These are phyloP conservation scores for Nanorana parkeri DNA, from an alignment of 2,113 vertebrate genomes.

Conservation along the genomic window DNA sequence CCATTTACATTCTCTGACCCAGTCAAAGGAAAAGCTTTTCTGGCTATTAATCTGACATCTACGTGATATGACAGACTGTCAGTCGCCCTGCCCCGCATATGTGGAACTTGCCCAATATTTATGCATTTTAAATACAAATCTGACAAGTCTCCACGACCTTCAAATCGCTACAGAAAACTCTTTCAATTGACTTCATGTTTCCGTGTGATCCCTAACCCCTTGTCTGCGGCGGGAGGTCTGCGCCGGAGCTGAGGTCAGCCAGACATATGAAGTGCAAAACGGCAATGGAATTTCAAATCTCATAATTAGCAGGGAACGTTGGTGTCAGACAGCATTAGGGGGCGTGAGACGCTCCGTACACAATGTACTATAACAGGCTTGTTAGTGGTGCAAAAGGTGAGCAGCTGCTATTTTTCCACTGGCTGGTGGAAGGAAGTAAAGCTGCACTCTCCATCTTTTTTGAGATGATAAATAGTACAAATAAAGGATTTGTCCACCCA, in stretches of 20 bases:
- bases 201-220: conserved; percentile 38
- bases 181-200: conserved; percentile 45
- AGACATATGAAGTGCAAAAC: not conserved
- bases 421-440: too few species aligned
- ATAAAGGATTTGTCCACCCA: too few species aligned
- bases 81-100: not conserved
- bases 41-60: conserved; percentile 18
- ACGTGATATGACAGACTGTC: conserved; percentile 31
- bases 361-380: not conserved
- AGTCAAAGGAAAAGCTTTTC: not conserved
- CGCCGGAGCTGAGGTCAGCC: not conserved
- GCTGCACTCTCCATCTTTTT: too few species aligned
- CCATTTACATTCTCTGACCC: conserved; percentile 1
- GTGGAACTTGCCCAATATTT: conserved; percentile 25
- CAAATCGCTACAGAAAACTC: conserved; percentile 13
- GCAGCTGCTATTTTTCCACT: not conserved
- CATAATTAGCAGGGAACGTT: conserved; percentile 27
- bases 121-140: conserved; percentile 5
- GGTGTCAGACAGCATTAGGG: conserved; percentile 18
- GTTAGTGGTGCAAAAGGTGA: not conserved
- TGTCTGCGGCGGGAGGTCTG: not conserved
- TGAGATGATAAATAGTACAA: too few species aligned
- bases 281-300: not conserved
- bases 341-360: not conserved
- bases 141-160: conserved; percentile 38